Evolutionary conservation across 2,113 vertebrate genomes (phyloP).

Genomic region (Burhinus bistriatus): DNA sequence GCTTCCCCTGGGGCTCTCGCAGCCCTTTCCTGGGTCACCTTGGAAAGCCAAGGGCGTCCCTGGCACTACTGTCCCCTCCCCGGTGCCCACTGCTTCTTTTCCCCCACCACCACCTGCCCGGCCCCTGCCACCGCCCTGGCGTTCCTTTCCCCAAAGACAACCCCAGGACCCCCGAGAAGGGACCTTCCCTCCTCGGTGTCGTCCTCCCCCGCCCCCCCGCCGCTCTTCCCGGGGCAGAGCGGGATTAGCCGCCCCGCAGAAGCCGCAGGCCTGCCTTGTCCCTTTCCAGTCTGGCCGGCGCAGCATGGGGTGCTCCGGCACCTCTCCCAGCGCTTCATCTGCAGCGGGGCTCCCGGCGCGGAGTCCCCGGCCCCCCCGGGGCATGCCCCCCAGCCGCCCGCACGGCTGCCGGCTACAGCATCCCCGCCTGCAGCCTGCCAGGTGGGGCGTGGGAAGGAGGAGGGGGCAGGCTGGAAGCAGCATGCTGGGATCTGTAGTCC

Average conservation of each 20-base stretch:
- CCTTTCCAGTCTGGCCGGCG: background rate
- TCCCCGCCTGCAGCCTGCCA: background rate
- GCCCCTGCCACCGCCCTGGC: background rate
- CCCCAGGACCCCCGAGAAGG: background rate
- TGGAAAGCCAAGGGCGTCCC: background rate
- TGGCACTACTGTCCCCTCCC: too few relatives aligned
- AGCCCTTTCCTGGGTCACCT: background rate
- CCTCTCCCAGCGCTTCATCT: background rate
- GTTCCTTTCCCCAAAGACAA: background rate
- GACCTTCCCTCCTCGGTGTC: background rate
- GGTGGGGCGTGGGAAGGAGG: background rate
- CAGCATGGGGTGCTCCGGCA: background rate
- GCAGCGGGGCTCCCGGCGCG: background rate
- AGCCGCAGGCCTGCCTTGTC: conserved; percentile 23
- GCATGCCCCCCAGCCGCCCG: background rate
- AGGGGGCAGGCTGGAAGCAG: background rate
- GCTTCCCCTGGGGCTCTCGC: background rate
- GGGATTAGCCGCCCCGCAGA: background rate
- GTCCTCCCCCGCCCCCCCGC: background rate
- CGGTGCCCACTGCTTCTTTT: accelerated
- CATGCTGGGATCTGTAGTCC: conserved; percentile 60
- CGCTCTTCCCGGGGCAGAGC: background rate
- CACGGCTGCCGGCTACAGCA: background rate
- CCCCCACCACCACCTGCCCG: background rate
- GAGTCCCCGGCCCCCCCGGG: background rate